Evolutionary conservation across 2,888 invertebrate genomes (phyloP), one percentile per base, ranked within the genome.

Genomic region (Physocephala rufipes): DNA sequence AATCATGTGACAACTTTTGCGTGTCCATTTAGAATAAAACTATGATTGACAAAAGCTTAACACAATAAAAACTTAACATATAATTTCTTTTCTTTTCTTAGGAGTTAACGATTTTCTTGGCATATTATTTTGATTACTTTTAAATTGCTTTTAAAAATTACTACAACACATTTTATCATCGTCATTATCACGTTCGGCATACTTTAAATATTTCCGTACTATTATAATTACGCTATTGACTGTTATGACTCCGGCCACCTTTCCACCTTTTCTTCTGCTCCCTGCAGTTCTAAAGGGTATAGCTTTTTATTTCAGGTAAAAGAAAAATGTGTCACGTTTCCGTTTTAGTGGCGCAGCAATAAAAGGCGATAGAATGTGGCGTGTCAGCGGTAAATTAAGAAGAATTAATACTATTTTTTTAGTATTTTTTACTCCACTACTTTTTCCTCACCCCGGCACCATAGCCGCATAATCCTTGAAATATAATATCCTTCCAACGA

Each of bases 311-410:
- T 24, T 15, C 24, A 0, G 26, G 26, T 2, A 9, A 15, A 4
- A 16, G 13, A 7, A 28, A 58, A 58, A 28, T 58, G 58, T 58
- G 28, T 58, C 58, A 58, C 58, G 58, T 58, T 58, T 58, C 9
- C 1, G 58, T 58, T 58, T 58, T 21, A 58, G 28, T 58, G 58
- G 58, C 28, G 58, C 4, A 26, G 58, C 58, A 24, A 58, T 58
- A 28, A 58, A 58, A 58, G 4, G 58, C 28, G 9, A 58, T 26
- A 26, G 26, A 58, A 58, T 58, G 58, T 26, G 15, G 58, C 28
- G 26, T 26, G 58, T 24, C 26, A 58, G 16, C 26, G 36, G 9
- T 36, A 58, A 28, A 15, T 58, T 24, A 26, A 28, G 26, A 16
- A 26, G 58, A 26, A 15, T 2, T n/a, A n/a, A n/a, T n/a, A n/a